Conservation (phyloP, 2,888 invertebrate species). For the Stomorhina lunata region DNA sequence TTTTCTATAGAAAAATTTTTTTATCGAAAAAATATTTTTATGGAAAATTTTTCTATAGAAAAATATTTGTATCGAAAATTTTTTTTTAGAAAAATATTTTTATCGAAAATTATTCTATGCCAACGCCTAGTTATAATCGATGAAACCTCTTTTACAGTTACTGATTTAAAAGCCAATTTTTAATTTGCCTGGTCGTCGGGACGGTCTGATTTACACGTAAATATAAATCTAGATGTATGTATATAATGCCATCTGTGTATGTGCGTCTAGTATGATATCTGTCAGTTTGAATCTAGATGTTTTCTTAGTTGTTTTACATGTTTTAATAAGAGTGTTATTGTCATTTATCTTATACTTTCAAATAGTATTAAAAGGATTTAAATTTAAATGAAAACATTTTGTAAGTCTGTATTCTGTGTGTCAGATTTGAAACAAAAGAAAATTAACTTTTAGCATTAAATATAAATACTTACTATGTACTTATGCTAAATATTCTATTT, state of each 20-base stretch:
- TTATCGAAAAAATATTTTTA: no score
- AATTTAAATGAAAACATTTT: conserved; percentile 36
- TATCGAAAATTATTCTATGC: no score
- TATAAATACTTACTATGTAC: neutral
- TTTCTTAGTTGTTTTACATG: conserved; percentile 40
- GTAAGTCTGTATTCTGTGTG: neutral
- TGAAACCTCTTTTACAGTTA: no score
- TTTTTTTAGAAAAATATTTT: no score
- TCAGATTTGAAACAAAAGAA: neutral
- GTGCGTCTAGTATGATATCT: neutral
- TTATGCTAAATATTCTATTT: neutral
- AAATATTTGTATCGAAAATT: no score
- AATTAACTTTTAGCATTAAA: conserved; percentile 29
- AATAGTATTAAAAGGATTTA: conserved; percentile 48
- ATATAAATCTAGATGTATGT: neutral
- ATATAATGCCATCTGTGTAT: neutral
- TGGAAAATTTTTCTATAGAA: no score
- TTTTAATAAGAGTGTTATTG: conserved; percentile 48
- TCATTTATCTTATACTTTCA: conserved; percentile 50
- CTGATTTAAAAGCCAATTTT: no score
- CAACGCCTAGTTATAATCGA: no score
- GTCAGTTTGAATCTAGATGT: neutral
- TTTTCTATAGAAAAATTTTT: no score
- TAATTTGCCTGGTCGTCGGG: no score
- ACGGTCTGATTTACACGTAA: neutral